These are phyloP conservation scores for Gallinago stenura DNA, from an alignment of 2,797 vertebrate species.

Conservation along the genomic window DNA sequence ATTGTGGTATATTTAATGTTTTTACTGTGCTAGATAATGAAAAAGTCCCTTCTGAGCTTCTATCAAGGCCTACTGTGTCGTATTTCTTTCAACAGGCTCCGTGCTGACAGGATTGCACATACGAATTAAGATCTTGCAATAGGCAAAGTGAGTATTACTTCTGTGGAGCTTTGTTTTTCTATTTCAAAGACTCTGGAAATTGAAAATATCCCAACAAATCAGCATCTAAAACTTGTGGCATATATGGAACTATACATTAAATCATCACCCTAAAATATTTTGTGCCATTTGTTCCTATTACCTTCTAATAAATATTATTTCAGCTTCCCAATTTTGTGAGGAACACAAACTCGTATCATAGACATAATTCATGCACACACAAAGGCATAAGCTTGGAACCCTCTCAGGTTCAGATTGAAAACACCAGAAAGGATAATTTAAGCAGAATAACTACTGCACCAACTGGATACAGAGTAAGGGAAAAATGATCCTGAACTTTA, in stretches of 20 bases:
- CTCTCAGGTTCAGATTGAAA: slow-evolving; percentile 38
- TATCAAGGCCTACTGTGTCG: neutral
- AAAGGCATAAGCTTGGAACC: neutral
- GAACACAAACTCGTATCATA: neutral
- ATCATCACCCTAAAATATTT: neutral
- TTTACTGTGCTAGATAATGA: neutral
- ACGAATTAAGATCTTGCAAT: neutral
- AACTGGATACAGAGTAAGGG: neutral
- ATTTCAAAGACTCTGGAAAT: neutral
- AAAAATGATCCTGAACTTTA: neutral
- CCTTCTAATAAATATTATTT: slow-evolving; percentile 34
- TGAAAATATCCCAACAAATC: neutral
- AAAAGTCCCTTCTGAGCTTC: neutral
- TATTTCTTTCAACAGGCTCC: neutral
- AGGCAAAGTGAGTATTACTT: neutral
- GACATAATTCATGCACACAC: neutral
- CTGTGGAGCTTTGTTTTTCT: neutral
- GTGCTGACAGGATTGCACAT: neutral
- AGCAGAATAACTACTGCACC: neutral
- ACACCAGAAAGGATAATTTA: slow-evolving; percentile 35
- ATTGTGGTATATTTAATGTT: neutral
- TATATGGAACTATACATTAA: neutral
- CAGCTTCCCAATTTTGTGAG: neutral
- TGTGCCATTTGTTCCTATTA: neutral
- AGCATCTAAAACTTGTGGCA: neutral